Conservation (phyloP, 64 coral and sea anemone species). For the Pocillopora verrucosa region DNA sequence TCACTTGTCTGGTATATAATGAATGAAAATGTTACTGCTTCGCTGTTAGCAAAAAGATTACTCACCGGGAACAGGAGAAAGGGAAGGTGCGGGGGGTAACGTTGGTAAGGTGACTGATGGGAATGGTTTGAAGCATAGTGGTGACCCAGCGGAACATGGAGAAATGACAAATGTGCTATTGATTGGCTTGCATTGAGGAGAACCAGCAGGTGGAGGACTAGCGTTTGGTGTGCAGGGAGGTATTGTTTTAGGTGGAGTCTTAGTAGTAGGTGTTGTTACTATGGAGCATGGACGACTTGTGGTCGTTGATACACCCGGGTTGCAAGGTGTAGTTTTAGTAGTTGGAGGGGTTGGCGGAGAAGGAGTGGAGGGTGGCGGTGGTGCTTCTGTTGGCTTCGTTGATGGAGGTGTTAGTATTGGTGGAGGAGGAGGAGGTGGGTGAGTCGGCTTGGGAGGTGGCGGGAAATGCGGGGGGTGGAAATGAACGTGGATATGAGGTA, state of each 20-base stretch:
- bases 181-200: not conserved
- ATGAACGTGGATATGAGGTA: conserved; percentile 3
- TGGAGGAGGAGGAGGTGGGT: not conserved
- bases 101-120: conserved; percentile 20
- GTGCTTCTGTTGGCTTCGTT: conserved; percentile 1
- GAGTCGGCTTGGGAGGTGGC: not conserved
- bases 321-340: not conserved
- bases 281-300: not conserved
- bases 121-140: not conserved
- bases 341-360: conserved; percentile 7
- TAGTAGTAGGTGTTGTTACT: not conserved
- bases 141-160: not conserved
- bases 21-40: no score
- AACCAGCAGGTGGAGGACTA: not conserved
- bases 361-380: conserved; percentile 23
- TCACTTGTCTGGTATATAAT: no score
- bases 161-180: not conserved
- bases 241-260: not conserved
- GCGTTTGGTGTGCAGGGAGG: conserved; percentile 32
- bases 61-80: not conserved
- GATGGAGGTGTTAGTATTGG: not conserved
- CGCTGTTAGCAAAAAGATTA: not conserved
- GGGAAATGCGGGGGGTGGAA: conserved; percentile 4
- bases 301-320: not conserved
- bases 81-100: not conserved